Percentiles rank a stretch among this genome's conserved stretches.
Conservation (phyloP, 1,140 invertebrate genomes). For the Temnothorax longispinosus region DNA sequence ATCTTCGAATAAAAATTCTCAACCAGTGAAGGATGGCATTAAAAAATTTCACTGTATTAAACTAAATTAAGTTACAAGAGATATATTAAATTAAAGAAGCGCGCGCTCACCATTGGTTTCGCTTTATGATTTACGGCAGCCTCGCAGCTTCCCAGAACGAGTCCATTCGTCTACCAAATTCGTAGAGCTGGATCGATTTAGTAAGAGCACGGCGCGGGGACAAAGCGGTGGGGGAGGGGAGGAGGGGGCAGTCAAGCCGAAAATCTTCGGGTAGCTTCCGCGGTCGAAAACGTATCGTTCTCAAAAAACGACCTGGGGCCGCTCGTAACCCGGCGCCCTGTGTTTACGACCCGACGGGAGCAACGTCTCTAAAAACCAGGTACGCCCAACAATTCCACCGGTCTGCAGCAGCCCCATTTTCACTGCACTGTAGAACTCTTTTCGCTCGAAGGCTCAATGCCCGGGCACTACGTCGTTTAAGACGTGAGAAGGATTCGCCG, state of each 20-base stretch:
- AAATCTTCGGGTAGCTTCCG: constrained; percentile 73
- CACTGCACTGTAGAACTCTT: constrained; percentile 68
- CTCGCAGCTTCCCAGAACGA: constrained; percentile 37
- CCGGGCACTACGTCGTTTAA: constrained; percentile 22
- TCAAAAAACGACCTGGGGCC: constrained; percentile 69
- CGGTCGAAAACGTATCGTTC: constrained; percentile 71
- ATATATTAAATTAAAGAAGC: constrained; percentile 51
- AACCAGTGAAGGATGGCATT: not conserved
- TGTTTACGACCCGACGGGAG: constrained; percentile 81
- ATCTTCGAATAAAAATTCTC: not conserved
- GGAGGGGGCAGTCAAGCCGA: constrained; percentile 42
- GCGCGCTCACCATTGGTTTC: not conserved
- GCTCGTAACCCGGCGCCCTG: constrained; percentile 78
- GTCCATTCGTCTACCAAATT: constrained; percentile 53
- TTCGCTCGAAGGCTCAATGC: constrained; percentile 42
- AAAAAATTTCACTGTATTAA: not conserved
- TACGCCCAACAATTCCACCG: constrained; percentile 76
- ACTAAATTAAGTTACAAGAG: constrained; percentile 37
- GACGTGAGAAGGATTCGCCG: constrained; percentile 45
- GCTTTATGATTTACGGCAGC: constrained; percentile 46
- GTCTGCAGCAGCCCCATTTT: constrained; percentile 67
- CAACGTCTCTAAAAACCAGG: constrained; percentile 77
- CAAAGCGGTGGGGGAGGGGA: not conserved
- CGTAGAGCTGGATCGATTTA: constrained; percentile 55
- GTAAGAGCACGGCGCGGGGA: not conserved